These are phyloP conservation scores for Florisuga fusca DNA, from an alignment of 2,797 vertebrate genomes.

Conservation along the genomic window DNA sequence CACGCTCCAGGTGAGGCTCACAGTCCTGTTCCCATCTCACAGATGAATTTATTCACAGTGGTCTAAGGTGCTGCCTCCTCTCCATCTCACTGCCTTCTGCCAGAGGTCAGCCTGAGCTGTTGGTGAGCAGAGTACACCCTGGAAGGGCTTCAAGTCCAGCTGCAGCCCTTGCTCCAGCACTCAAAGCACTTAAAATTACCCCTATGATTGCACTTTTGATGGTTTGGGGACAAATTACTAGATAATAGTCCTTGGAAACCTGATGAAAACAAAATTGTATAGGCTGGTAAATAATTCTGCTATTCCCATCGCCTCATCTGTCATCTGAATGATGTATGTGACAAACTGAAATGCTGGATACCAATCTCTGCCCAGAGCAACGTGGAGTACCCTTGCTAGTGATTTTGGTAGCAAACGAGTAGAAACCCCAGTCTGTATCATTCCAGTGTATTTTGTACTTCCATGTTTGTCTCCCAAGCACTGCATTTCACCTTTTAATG, in stretches of 20 bases:
- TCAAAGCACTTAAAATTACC: not conserved
- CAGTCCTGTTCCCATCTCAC: not conserved
- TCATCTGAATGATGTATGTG: not conserved
- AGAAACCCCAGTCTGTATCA: not conserved
- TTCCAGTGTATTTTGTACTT: not conserved
- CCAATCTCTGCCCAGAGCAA: not conserved
- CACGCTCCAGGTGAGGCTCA: fast-evolving
- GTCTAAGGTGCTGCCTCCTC: not conserved
- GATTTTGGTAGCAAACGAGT: not conserved
- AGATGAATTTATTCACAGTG: not conserved
- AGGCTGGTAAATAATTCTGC: not conserved
- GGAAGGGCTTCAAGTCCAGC: too few species aligned
- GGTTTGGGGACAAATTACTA: not conserved
- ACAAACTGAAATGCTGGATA: not conserved
- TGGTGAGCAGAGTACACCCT: not conserved
- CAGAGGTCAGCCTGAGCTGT: not conserved
- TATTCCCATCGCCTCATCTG: not conserved
- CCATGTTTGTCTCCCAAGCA: not conserved
- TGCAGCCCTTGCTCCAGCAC: not conserved
- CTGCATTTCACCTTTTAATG: not conserved
- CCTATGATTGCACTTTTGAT: not conserved
- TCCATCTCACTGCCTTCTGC: not conserved
- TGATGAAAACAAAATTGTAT: not conserved
- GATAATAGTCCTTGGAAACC: not conserved
- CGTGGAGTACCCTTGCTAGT: not conserved